Percentiles rank a stretch among this genome's conserved stretches.
Conservation (phyloP, 2,113 vertebrate species). For the Syrmaticus mikado region DNA sequence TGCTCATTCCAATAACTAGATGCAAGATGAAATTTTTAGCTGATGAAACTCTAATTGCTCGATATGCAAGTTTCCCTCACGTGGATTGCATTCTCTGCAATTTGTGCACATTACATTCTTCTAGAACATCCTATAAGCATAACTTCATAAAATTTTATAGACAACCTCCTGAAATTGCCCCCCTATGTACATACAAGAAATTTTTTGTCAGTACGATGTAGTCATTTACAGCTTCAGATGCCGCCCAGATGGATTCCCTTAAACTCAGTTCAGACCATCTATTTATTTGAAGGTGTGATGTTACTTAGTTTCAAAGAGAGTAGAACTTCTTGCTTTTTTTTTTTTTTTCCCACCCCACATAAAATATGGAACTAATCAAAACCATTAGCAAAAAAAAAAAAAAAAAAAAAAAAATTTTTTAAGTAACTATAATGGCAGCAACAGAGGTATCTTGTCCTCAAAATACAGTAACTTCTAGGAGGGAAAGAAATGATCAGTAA, state of each 20-base stretch:
- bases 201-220: background rate
- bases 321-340: accelerated
- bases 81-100: background rate
- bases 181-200: background rate
- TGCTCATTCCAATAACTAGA: background rate
- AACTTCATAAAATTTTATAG: background rate
- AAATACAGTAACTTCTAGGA: background rate
- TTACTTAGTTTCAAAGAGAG: background rate
- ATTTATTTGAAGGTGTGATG: background rate
- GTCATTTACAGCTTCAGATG: background rate
- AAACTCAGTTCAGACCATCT: background rate
- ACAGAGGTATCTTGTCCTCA: background rate
- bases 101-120: background rate
- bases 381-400: no score
- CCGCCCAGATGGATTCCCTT: background rate
- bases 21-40: background rate
- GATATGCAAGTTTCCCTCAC: background rate
- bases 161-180: background rate
- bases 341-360: background rate
- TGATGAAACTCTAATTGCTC: background rate
- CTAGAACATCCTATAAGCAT: background rate
- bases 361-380: background rate
- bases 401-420: no score
- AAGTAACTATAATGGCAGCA: background rate
- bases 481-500: background rate